Percentiles rank a stretch among this genome's conserved stretches.
Conservation (phyloP, 1,140 invertebrate genomes). For the roundworm (Caenorhabditis elegans) region DNA sequence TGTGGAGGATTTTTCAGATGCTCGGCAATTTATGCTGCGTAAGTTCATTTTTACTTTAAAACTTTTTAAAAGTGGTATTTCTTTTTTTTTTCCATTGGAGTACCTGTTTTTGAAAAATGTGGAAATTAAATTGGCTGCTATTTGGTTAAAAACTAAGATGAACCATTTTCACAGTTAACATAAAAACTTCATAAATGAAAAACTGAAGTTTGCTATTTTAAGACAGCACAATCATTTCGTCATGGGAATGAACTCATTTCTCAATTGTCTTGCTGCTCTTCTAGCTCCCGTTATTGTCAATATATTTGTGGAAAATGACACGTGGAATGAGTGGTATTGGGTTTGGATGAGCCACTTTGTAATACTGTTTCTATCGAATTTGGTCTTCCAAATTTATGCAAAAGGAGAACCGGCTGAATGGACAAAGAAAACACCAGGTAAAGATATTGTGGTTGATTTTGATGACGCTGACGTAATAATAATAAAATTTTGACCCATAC, state of each 20-base stretch:
- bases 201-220: no score
- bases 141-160: no score
- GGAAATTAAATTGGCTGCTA: no score
- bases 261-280: background rate
- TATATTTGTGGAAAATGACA: background rate
- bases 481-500: background rate
- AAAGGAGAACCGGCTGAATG: background rate
- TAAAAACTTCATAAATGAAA: no score
- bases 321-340: slow-evolving; percentile 14
- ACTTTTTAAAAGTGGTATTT: no score
- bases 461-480: background rate
- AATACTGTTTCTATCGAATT: background rate
- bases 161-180: no score
- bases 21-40: slow-evolving; percentile 14
- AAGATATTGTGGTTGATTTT: background rate
- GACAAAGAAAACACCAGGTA: background rate
- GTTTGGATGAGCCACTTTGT: slow-evolving; percentile 18
- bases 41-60: background rate
- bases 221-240: slow-evolving; percentile 5
- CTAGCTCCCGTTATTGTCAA: background rate
- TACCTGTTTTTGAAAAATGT: no score
- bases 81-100: no score
- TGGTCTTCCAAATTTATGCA: background rate
- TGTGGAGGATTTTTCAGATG: slow-evolving; percentile 20
- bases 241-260: slow-evolving; percentile 18